Evolutionary conservation across 2,113 vertebrate genomes (phyloP).

Genomic region (Trochalopteron elliotii): DNA sequence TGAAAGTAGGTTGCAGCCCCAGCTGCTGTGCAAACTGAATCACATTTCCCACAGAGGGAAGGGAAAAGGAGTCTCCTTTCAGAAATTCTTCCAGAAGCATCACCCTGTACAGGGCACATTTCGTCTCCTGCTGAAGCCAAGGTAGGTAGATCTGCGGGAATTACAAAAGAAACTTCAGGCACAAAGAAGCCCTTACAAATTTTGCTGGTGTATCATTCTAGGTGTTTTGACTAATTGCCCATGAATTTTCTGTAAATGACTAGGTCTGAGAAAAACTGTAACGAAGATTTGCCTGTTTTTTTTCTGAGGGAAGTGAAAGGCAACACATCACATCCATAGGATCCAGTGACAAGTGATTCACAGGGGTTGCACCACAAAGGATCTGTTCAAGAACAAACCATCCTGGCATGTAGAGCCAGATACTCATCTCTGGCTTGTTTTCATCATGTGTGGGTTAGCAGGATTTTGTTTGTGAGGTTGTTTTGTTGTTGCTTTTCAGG

Average conservation of each 20-base stretch:
- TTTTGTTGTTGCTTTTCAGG: background rate
- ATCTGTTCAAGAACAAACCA: background rate
- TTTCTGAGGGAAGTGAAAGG: background rate
- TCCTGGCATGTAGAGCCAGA: background rate
- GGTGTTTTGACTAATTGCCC: background rate
- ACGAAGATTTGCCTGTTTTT: background rate
- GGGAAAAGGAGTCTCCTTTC: background rate
- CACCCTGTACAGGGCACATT: rapidly evolving
- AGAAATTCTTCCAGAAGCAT: background rate
- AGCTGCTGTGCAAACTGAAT: background rate
- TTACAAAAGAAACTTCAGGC: background rate
- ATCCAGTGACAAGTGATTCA: background rate
- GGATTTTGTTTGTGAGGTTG: background rate
- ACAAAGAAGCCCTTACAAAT: background rate
- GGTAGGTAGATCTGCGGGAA: background rate
- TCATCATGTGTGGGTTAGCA: rapidly evolving
- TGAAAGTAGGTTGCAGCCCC: background rate
- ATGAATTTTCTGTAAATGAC: background rate
- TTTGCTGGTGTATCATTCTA: background rate
- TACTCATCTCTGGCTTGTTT: background rate
- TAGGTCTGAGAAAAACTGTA: background rate
- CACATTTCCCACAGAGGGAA: background rate
- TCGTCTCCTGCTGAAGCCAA: background rate
- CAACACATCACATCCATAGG: background rate
- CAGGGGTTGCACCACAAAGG: background rate